Percentiles rank a stretch among this genome's conserved stretches.
phyloP scores from a whole-genome alignment of 2,113 vertebrate species.

The Megalops atlanticus region DNA sequence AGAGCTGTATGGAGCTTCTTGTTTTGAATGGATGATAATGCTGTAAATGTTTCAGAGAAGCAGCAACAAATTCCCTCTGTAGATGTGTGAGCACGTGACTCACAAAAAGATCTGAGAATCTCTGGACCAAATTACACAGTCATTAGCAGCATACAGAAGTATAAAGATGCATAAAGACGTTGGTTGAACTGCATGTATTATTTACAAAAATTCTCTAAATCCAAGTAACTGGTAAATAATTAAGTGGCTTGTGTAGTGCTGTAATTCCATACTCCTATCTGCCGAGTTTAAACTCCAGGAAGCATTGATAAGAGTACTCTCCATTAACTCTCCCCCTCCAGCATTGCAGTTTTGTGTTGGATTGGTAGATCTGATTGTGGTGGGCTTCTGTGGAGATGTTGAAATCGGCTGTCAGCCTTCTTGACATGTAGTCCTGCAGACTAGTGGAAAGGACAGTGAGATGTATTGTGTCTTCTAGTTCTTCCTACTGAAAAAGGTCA shows the following conservation, averaged over 20 bases:
- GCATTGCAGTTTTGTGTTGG: too few species aligned
- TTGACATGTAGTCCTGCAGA: too few species aligned
- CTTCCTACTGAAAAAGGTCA: too few species aligned
- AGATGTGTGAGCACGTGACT: neutral
- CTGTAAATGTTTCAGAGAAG: neutral
- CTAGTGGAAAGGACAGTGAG: too few species aligned
- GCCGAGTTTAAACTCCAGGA: neutral
- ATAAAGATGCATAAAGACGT: conserved; percentile 40
- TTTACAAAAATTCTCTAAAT: conserved; percentile 61
- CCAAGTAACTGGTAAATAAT: conserved; percentile 65
- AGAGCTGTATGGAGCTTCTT: conserved; percentile 38
- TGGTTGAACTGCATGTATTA: conserved; percentile 63
- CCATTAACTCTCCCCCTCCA: neutral
- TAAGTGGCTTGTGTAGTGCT: conserved; percentile 46
- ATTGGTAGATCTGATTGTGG: too few species aligned
- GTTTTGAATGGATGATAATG: conserved; percentile 10
- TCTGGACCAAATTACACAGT: neutral
- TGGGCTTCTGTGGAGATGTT: too few species aligned
- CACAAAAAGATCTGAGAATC: neutral
- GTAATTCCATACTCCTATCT: conserved; percentile 36
- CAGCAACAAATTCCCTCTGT: neutral
- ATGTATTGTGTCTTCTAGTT: too few species aligned
- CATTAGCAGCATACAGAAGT: conserved; percentile 13
- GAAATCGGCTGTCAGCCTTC: too few species aligned
- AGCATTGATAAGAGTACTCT: neutral